Conservation (phyloP, 2,888 invertebrate genomes). For the Margaritifera margaritifera region DNA sequence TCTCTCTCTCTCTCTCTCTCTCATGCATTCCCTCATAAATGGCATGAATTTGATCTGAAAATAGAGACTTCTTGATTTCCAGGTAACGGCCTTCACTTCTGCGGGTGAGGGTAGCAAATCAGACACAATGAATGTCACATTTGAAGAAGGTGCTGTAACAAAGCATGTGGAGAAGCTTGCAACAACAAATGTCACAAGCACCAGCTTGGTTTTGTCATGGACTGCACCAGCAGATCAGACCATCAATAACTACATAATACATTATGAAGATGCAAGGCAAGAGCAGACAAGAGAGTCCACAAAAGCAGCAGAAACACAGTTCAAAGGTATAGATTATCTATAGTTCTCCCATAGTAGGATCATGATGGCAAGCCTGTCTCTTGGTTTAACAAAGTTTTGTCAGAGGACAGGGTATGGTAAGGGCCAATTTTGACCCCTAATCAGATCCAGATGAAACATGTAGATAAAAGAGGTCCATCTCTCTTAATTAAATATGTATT, state of each 20-base stretch:
- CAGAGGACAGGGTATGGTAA: too few species aligned
- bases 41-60: too few species aligned
- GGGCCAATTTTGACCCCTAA: too few species aligned
- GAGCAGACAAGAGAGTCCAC: conserved; percentile 5
- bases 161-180: conserved; percentile 21
- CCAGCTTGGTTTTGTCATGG: conserved; percentile 34
- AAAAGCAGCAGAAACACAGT: conserved; percentile 2
- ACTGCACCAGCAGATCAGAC: conserved; percentile 7
- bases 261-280: conserved; percentile 25
- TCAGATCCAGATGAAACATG: too few species aligned
- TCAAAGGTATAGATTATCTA: conserved; percentile 11
- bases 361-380: too few species aligned
- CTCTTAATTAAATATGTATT: too few species aligned
- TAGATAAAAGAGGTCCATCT: too few species aligned
- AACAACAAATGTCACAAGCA: conserved; percentile 6
- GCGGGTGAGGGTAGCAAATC: conserved; percentile 35
- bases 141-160: conserved; percentile 20
- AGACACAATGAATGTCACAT: conserved; percentile 13
- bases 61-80: background rate
- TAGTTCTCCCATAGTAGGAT: too few species aligned
- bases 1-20: too few species aligned
- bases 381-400: too few species aligned
- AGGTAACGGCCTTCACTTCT: conserved; percentile 41
- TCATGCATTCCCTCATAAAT: too few species aligned
- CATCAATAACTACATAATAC: conserved; percentile 27